These are phyloP conservation scores for Microctenopoma steveboyesi DNA, from an alignment of 2,797 vertebrate species.

Conservation along the genomic window DNA sequence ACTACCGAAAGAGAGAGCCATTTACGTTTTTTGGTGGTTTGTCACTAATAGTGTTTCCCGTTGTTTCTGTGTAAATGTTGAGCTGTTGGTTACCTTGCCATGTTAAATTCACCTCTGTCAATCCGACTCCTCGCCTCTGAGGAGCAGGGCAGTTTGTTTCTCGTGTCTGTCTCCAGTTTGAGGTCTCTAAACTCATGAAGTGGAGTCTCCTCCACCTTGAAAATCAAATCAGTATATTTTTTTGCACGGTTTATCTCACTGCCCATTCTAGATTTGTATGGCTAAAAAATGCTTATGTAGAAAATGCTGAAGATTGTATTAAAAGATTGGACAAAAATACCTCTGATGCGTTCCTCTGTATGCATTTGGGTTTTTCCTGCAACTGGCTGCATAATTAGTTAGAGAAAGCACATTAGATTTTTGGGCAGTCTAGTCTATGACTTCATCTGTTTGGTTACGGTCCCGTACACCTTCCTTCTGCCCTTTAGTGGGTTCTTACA, in stretches of 20 bases:
- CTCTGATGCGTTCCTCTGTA: no score
- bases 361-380: no score
- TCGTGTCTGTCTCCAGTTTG: conserved; percentile 32
- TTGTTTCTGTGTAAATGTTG: conserved; percentile 25
- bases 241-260: no score
- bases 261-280: no score
- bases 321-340: no score
- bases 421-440: neutral
- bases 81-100: conserved; percentile 34
- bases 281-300: no score
- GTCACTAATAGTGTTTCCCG: neutral
- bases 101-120: conserved; percentile 15
- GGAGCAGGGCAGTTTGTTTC: conserved; percentile 47
- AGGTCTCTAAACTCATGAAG: conserved; percentile 54
- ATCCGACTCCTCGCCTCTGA: conserved; percentile 23
- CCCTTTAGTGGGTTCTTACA: conserved; percentile 45
- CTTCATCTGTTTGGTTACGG: conserved; percentile 10
- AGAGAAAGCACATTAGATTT: neutral
- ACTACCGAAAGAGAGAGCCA: neutral
- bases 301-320: no score
- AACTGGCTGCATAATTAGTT: neutral
- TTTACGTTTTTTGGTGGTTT: neutral
- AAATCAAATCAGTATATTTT: no score
- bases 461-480: conserved; percentile 28
- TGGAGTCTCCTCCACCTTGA: neutral